Percentiles rank a stretch among this genome's conserved stretches.
Conservation (phyloP, 1,140 invertebrate genomes). For the Philopotamus ludificatus region DNA sequence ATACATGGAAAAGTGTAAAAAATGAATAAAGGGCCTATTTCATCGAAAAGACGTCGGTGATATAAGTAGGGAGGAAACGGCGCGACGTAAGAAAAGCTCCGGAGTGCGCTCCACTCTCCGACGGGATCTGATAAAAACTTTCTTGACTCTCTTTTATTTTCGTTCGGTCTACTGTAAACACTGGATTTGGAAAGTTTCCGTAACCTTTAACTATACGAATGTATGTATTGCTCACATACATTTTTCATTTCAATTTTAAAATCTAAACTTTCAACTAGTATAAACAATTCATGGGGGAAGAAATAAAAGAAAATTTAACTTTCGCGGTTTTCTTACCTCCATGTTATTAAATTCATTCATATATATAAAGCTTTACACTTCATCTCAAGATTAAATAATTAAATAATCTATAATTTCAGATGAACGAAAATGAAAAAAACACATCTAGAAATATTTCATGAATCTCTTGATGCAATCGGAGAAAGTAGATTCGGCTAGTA, state of each 20-base stretch:
- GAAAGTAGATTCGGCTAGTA: no score
- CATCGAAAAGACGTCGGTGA: constrained; percentile 40
- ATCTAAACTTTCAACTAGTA: not conserved
- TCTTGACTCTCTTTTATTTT: constrained; percentile 37
- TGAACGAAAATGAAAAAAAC: no score
- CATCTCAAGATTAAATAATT: no score
- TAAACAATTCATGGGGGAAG: no score
- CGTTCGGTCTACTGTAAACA: constrained; percentile 38
- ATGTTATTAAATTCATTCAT: no score
- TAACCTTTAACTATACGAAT: not conserved
- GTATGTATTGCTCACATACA: not conserved
- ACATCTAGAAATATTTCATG: no score
- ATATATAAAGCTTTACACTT: no score
- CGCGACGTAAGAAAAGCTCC: constrained; percentile 17
- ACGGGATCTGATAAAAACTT: constrained; percentile 40
- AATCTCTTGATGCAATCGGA: no score
- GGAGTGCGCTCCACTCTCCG: constrained; percentile 28
- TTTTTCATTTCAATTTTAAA: not conserved
- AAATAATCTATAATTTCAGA: no score
- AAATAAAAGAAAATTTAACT: no score
- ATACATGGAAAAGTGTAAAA: constrained; percentile 18
- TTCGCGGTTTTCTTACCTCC: no score
- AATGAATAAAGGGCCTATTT: constrained; percentile 41
- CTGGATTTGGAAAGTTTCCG: constrained; percentile 36
- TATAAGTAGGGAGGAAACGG: constrained; percentile 17